A percentile compares a stretch with the other conserved stretches of the same genome.
Conservation (phyloP, 2,797 vertebrate species). For the Chromis chromis region DNA sequence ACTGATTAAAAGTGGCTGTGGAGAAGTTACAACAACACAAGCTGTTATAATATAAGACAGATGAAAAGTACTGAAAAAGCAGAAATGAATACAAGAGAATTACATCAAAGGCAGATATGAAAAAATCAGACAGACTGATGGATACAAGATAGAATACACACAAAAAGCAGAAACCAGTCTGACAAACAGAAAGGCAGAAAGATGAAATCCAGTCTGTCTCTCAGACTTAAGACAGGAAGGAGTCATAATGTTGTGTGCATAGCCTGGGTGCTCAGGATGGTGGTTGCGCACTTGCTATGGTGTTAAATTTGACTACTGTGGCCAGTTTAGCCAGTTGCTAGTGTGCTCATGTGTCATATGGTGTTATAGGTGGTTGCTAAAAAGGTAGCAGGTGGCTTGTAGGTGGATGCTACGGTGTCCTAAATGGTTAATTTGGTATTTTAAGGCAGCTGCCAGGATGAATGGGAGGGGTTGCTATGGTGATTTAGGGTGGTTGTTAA, state of each 20-base stretch:
- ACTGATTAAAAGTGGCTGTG: not conserved
- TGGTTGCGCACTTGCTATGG: not conserved
- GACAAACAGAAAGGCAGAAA: not conserved
- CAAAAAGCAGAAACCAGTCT: not conserved
- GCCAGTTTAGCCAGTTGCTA: not conserved
- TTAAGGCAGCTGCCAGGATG: not conserved
- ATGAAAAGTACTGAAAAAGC: not conserved
- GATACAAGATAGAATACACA: not conserved
- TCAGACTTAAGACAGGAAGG: not conserved
- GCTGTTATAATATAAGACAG: not conserved
- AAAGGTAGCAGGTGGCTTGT: too few species aligned
- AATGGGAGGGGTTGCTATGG: not conserved
- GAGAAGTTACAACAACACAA: too few species aligned
- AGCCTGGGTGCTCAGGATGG: not conserved
- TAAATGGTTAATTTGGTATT: constrained; percentile 10
- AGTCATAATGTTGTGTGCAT: not conserved
- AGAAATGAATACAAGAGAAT: not conserved
- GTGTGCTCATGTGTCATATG: not conserved
- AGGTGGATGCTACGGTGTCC: not conserved
- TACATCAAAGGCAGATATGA: too few species aligned
- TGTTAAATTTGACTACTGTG: not conserved
- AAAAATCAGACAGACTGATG: too few species aligned
- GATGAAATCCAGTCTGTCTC: not conserved
- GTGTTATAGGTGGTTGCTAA: not conserved
- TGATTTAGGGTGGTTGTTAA: not conserved